These are phyloP conservation scores for Phymanthus crucifer DNA, from an alignment of 92 coral and sea anemone species.

Conservation along the genomic window DNA sequence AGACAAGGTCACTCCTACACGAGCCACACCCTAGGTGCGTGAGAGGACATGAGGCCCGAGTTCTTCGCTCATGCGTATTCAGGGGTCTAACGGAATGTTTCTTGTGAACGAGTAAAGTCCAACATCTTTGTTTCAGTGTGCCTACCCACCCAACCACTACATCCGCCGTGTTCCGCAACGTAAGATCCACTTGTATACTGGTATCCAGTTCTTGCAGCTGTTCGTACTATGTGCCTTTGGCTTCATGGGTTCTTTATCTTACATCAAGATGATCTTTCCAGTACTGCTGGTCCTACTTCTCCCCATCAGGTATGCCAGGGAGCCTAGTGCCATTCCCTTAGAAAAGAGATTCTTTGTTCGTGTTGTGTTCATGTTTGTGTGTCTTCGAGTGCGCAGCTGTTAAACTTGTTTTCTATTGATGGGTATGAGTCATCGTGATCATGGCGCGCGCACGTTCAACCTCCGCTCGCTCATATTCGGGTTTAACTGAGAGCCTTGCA, in stretches of 20 bases:
- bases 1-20: background rate
- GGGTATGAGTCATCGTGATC: no score
- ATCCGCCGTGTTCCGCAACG: conserved; percentile 87
- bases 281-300: conserved; percentile 71
- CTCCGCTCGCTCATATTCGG: no score
- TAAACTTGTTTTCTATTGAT: no score
- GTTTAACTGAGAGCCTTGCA: no score
- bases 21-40: no score
- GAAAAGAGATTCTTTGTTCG: no score
- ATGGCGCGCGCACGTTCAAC: no score
- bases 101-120: no score
- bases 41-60: background rate
- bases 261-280: conserved; percentile 84
- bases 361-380: no score
- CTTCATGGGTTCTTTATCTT: conserved; percentile 59
- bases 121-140: conserved; percentile 40
- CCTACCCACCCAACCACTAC: conserved; percentile 90
- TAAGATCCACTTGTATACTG: conserved; percentile 77
- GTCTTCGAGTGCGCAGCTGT: no score
- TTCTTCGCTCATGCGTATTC: background rate
- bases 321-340: no score
- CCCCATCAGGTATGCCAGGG: conserved; percentile 91
- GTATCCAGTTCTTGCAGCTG: conserved; percentile 66
- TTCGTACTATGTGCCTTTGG: conserved; percentile 73
- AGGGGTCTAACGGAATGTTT: background rate